Percentiles rank a stretch among this genome's conserved stretches.
Conservation (phyloP, 2,888 invertebrate species). For the Eristalis intricaria region DNA sequence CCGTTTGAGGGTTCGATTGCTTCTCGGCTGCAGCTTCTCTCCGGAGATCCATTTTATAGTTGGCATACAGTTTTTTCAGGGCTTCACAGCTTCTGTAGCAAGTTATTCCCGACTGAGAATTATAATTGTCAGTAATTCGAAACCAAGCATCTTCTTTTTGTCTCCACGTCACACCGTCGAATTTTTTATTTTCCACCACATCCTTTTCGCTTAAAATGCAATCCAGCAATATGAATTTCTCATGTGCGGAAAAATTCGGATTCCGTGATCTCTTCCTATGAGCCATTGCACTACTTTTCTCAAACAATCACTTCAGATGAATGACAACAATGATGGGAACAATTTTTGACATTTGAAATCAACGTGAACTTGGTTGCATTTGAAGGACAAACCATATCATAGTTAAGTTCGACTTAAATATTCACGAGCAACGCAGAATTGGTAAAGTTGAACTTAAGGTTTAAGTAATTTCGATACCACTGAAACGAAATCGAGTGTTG, state of each 20-base stretch:
- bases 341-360: not conserved
- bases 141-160: not conserved
- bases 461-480: no score
- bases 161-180: not conserved
- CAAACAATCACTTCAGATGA: not conserved
- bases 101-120: not conserved
- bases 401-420: not conserved
- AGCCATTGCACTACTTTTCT: not conserved
- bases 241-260: not conserved
- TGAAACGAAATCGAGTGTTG: no score
- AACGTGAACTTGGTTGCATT: not conserved
- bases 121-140: not conserved
- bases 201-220: not conserved
- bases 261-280: not conserved
- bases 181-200: not conserved
- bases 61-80: not conserved
- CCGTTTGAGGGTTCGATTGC: no score
- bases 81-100: not conserved
- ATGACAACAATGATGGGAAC: not conserved
- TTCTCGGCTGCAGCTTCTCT: not conserved
- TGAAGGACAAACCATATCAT: not conserved
- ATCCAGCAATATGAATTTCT: not conserved
- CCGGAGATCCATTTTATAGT: not conserved
- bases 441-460: not conserved
- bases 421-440: not conserved